These are phyloP conservation scores for Neoaliturus tenellus DNA, from an alignment of 2,888 invertebrate species.

Conservation along the genomic window DNA sequence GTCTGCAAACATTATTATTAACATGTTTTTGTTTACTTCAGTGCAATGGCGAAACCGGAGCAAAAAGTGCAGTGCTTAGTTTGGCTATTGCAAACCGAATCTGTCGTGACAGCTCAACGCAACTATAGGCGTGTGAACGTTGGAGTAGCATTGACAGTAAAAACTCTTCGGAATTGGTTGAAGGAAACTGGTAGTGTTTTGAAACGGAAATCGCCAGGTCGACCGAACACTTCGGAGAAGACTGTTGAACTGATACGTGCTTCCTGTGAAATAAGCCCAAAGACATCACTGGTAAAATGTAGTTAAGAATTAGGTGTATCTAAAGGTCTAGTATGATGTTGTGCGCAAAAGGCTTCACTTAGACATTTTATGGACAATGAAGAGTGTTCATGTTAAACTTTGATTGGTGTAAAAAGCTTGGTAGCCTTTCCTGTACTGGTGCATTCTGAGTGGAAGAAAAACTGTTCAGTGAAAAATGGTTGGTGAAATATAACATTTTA, in stretches of 20 bases:
- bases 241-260: neutral
- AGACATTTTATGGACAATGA: no score
- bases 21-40: neutral
- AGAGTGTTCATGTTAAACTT: no score
- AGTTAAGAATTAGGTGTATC: neutral
- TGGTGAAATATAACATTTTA: no score
- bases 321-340: neutral
- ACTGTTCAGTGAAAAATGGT: no score
- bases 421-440: no score
- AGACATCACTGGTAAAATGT: neutral
- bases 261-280: neutral
- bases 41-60: neutral
- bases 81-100: slow-evolving; percentile 32
- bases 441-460: no score
- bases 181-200: slow-evolving; percentile 47
- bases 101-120: slow-evolving; percentile 22
- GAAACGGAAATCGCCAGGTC: slow-evolving; percentile 2
- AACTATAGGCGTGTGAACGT: slow-evolving; percentile 13
- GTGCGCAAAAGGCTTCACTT: neutral
- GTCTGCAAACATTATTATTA: neutral
- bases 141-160: slow-evolving; percentile 4
- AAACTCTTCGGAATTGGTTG: slow-evolving; percentile 37
- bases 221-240: slow-evolving; percentile 4
- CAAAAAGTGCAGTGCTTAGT: slow-evolving; percentile 1
- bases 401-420: no score